Conservation (phyloP, 1,140 invertebrate genomes). For the Hyles euphorbiae region DNA sequence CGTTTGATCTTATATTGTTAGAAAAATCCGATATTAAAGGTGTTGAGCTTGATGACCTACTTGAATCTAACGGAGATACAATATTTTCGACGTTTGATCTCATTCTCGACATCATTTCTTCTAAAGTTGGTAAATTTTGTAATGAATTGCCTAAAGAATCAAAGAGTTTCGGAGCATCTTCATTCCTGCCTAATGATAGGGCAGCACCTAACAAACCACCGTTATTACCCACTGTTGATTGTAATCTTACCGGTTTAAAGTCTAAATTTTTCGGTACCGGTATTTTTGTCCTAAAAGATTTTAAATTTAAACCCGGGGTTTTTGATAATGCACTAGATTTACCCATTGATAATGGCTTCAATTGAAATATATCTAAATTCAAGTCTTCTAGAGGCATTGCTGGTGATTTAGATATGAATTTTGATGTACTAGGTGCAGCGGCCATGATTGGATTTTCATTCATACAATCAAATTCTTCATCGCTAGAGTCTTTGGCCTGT, state of each 20-base stretch:
- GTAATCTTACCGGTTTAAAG: slow-evolving; percentile 25
- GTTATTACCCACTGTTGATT: slow-evolving; percentile 22
- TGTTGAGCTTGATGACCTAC: background rate
- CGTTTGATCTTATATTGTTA: slow-evolving; percentile 18
- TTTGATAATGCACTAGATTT: slow-evolving; percentile 7
- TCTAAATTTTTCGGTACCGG: slow-evolving; percentile 31
- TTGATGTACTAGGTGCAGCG: slow-evolving; percentile 16
- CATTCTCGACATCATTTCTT: slow-evolving; percentile 20
- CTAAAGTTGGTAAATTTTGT: slow-evolving; percentile 16
- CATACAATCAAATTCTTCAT: slow-evolving; percentile 1
- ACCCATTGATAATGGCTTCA: slow-evolving; percentile 12
- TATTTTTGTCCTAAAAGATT: slow-evolving; percentile 34
- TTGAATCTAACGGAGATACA: slow-evolving; percentile 13
- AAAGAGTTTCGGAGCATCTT: background rate
- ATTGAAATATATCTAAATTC: slow-evolving; percentile 30
- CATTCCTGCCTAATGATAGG: slow-evolving; percentile 1
- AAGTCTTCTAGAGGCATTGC: slow-evolving; percentile 21
- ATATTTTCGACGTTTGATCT: slow-evolving; percentile 18
- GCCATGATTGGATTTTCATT: slow-evolving; percentile 16
- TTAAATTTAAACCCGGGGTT: slow-evolving; percentile 24
- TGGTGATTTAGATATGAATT: slow-evolving; percentile 8
- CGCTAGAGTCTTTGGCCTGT: slow-evolving; percentile 9
- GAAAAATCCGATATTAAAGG: background rate
- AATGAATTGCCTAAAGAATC: slow-evolving; percentile 10
- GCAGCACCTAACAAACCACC: slow-evolving; percentile 14